These are phyloP conservation scores for Apotomis capreana DNA, from an alignment of 2,888 invertebrate genomes.

Conservation along the genomic window DNA sequence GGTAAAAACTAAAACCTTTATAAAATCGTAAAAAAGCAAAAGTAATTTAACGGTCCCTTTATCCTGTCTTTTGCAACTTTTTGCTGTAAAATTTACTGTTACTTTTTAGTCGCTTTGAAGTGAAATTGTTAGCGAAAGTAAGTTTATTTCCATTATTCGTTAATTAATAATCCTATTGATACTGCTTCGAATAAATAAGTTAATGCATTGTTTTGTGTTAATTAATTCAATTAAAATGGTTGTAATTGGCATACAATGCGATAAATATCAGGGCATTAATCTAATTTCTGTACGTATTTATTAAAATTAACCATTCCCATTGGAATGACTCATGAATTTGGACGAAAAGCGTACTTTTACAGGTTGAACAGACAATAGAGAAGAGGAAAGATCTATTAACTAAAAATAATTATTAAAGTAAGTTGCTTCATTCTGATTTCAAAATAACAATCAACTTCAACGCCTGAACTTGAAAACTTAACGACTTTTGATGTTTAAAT, in stretches of 20 bases:
- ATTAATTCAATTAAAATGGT: not conserved
- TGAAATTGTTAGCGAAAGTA: conserved; percentile 1
- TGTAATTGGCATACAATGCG: not conserved
- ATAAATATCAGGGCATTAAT: too few species aligned
- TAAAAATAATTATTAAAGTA: too few species aligned
- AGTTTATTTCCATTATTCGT: not conserved
- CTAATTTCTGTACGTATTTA: too few species aligned
- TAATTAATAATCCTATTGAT: not conserved
- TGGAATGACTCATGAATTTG: too few species aligned
- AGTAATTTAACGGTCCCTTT: conserved; percentile 24
- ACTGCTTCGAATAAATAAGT: not conserved
- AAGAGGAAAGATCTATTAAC: too few species aligned
- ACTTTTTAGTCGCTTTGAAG: not conserved
- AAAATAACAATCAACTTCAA: too few species aligned
- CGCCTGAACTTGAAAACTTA: too few species aligned
- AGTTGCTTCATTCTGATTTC: too few species aligned
- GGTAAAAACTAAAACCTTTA: conserved; percentile 26
- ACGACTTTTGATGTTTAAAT: too few species aligned
- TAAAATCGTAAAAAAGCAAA: conserved; percentile 24
- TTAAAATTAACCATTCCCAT: too few species aligned
- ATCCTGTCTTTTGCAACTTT: conserved; percentile 20
- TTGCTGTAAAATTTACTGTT: conserved; percentile 24
- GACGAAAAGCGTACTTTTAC: too few species aligned
- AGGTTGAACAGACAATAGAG: too few species aligned
- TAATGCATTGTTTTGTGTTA: not conserved